Evolutionary conservation across 1,140 invertebrate species (phyloP), one percentile per base, ranked within the genome.

Genomic region (Thaumetopoea pityocampa): DNA sequence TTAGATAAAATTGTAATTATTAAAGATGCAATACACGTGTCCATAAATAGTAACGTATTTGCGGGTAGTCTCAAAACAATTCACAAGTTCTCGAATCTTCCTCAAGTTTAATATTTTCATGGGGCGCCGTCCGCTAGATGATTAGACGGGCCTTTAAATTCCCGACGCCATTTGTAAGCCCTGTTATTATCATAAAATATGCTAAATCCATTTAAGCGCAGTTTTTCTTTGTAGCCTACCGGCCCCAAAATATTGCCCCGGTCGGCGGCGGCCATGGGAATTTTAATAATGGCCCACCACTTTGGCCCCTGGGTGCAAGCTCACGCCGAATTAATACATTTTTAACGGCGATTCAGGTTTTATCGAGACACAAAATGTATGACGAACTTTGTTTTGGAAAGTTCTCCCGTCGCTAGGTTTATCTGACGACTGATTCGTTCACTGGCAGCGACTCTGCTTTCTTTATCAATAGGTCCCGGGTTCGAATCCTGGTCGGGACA

Each of bases 131-230:
- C 20, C 16, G 17, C 24, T 10, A 8, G 33, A 26, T 50, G 36
- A 30, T 51, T 35, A 24, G 16, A 37, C 42, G 8, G 18, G 16
- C 22, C 28, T 20, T 18, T 28, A 47, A 58, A 57, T 64, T 64
- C 17, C 41, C 44, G 30, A 63, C 56, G 53, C 50, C 53, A 59
- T 70, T 62, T 58, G 47, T 64, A 64, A 46, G 46, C 57, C 55
- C 64, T 66, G 63, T 64, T 63, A 76, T 67, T 67, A 67, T 60
- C 55, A 67, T 70, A 74, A 70, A 70, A 76, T 70, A 72, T 72
- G 64, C 66, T 51, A 60, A 67, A 71, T 74, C 63, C 59, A 58
- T 71, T 74, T 71, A 65, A 67, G 52, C 51, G 44, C 58, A 59
- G 60, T 71, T 71, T 68, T 70, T 71, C 57, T 65, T 71, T 65